A percentile compares a stretch with the other conserved stretches of the same genome.
Evolutionary conservation across 2,888 invertebrate genomes (phyloP).

Genomic region (Ceratothoa steindachneri): DNA sequence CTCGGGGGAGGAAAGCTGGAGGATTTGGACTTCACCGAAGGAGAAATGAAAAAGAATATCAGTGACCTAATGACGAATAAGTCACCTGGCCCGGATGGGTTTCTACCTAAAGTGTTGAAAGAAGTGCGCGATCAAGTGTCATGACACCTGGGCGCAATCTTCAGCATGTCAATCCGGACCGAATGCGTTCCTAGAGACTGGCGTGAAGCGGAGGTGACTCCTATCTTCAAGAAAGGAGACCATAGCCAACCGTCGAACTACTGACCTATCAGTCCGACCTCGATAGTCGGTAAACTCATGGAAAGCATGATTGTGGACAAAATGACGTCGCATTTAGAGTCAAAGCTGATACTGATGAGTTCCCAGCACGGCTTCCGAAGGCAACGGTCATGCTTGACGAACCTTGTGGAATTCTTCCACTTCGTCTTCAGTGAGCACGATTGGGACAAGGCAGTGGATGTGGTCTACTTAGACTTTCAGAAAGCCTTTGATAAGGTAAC

Average conservation of each 20-base stretch:
- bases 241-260: background rate
- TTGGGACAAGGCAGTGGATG: background rate
- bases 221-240: background rate
- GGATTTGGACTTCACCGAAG: too few relatives aligned
- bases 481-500: conserved; percentile 19
- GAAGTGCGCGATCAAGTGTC: background rate
- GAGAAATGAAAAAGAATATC: too few relatives aligned
- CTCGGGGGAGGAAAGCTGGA: too few relatives aligned
- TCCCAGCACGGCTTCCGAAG: background rate
- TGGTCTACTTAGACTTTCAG: background rate
- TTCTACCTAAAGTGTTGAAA: background rate
- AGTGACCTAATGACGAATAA: too few relatives aligned
- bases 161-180: background rate
- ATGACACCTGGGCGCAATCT: background rate
- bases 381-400: background rate
- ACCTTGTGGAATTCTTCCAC: background rate
- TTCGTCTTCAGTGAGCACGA: background rate
- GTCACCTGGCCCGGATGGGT: background rate
- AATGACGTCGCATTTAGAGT: background rate
- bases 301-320: background rate
- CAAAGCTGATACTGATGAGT: background rate
- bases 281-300: background rate
- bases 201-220: background rate
- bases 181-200: background rate
- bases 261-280: background rate